Conservation (phyloP, 2,113 vertebrate genomes). For the Vulpes vulpes region DNA sequence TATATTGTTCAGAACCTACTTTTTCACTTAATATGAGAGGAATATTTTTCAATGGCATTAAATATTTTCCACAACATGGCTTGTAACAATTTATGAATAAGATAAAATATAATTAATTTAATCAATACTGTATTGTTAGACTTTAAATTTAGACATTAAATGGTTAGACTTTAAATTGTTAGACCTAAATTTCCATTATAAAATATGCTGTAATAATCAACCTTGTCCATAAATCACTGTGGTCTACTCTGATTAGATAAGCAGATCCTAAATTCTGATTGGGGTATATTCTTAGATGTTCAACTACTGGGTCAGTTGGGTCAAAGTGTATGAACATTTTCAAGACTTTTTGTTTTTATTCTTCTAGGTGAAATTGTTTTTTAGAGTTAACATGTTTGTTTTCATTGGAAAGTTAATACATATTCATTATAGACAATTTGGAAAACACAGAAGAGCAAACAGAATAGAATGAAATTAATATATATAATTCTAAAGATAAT, state of each 20-base stretch:
- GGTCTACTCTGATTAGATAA: background rate
- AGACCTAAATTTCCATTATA: background rate
- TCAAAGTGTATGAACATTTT: conserved; percentile 12
- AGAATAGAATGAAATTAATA: background rate
- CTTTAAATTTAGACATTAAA: background rate
- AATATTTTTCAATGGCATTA: background rate
- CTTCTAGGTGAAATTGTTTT: conserved; percentile 24
- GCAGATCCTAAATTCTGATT: background rate
- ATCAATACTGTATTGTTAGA: background rate
- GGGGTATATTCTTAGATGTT: background rate
- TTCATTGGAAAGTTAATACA: background rate
- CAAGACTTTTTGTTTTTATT: background rate
- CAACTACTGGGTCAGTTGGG: background rate
- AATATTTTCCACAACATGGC: background rate
- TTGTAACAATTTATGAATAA: background rate
- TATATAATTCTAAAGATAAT: background rate
- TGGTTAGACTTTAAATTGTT: background rate
- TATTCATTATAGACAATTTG: background rate
- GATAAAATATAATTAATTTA: conserved; percentile 15
- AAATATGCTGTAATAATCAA: background rate
- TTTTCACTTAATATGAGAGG: background rate
- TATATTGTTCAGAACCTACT: background rate
- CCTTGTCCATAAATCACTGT: background rate
- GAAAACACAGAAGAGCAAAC: background rate
- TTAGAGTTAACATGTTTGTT: conserved; percentile 26